Evolutionary conservation across 2,113 vertebrate species (phyloP).

Genomic region (Piprites chloris): DNA sequence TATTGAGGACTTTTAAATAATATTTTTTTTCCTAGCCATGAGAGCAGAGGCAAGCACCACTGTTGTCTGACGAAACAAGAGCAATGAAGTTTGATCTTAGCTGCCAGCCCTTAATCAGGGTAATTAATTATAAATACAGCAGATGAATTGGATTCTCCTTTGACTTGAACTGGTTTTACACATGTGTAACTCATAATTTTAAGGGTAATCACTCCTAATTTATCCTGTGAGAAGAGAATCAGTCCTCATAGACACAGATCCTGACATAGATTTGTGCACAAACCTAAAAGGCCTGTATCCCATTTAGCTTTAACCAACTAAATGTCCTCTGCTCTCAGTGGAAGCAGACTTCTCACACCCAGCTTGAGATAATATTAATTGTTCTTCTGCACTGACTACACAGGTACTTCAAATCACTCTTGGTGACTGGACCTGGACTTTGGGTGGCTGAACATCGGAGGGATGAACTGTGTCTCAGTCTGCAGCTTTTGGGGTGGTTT

Average conservation of each 20-base stretch:
- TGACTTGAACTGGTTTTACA: constrained; percentile 41
- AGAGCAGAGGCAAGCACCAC: constrained; percentile 56
- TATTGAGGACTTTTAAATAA: constrained; percentile 51
- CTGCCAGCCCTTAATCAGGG: constrained; percentile 44
- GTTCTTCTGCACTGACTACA: not conserved
- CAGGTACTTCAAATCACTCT: not conserved
- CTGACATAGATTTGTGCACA: not conserved
- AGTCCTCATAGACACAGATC: not conserved
- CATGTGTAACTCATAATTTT: constrained; percentile 41
- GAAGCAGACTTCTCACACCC: not conserved
- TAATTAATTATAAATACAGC: constrained; percentile 58
- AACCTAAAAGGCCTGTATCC: not conserved
- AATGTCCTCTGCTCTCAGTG: not conserved
- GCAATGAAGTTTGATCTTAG: constrained; percentile 54
- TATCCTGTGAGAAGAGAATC: constrained; percentile 8
- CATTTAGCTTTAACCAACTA: not conserved
- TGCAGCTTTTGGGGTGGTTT: not conserved
- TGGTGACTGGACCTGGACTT: not conserved
- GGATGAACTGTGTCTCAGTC: not conserved
- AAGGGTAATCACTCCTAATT: constrained; percentile 56
- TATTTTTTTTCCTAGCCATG: constrained; percentile 52
- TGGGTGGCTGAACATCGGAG: not conserved
- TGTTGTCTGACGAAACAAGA: constrained; percentile 10
- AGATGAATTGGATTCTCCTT: constrained; percentile 48
- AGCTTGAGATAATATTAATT: not conserved